A percentile compares a stretch with the other conserved stretches of the same genome.
Evolutionary conservation across 2,888 invertebrate species (phyloP).

Genomic region (Dasysyrphus albostriatus): DNA sequence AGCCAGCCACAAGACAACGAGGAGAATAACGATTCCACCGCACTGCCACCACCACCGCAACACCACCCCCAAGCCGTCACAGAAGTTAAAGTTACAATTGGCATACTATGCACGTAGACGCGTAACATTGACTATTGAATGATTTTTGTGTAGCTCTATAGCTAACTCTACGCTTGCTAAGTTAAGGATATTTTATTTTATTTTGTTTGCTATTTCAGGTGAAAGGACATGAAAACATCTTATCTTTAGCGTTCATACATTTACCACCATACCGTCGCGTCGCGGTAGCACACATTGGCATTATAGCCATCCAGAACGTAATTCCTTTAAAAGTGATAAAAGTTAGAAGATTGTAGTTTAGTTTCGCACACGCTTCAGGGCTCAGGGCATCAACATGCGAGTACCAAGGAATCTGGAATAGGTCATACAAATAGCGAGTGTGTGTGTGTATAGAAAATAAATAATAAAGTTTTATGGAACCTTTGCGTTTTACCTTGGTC

Average conservation of each 20-base stretch:
- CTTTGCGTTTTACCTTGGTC: slow-evolving; percentile 25
- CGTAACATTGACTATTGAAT: slow-evolving; percentile 64
- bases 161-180: neutral
- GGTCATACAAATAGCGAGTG: neutral
- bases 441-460: slow-evolving; percentile 1
- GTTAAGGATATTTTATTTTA: slow-evolving; percentile 8
- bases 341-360: slow-evolving; percentile 39
- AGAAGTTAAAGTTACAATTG: slow-evolving; percentile 51
- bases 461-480: slow-evolving; percentile 22
- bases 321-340: slow-evolving; percentile 45
- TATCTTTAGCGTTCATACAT: slow-evolving; percentile 16
- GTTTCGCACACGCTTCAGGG: slow-evolving; percentile 17
- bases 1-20: slow-evolving; percentile 5
- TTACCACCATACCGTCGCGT: neutral
- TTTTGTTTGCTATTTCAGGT: slow-evolving; percentile 10
- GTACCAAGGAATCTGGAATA: neutral
- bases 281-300: neutral
- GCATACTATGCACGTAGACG: slow-evolving; percentile 69
- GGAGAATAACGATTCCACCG: neutral
- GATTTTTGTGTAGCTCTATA: slow-evolving; percentile 44
- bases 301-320: slow-evolving; percentile 28
- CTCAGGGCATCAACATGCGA: slow-evolving; percentile 7
- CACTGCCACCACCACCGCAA: neutral
- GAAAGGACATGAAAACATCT: slow-evolving; percentile 28
- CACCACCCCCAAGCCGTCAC: neutral